phyloP scores from a whole-genome alignment of 2,888 invertebrate species.

The Eupithecia pulchellata region DNA sequence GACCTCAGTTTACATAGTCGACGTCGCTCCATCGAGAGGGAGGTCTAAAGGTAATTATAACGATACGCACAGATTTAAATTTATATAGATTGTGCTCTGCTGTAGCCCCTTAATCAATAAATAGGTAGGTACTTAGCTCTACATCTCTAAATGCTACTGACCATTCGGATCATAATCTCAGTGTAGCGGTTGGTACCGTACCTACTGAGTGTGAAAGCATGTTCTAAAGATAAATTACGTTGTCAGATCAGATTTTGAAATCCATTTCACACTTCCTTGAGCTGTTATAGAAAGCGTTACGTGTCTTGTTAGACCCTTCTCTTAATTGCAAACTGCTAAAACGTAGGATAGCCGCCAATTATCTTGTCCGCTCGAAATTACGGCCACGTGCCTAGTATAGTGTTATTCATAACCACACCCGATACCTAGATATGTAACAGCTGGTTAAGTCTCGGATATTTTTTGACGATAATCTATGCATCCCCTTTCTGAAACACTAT shows the following conservation, averaged over 20 bases:
- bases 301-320: slow-evolving; percentile 55
- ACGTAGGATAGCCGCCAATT: slow-evolving; percentile 59
- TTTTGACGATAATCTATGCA: not conserved
- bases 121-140: not conserved
- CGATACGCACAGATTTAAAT: not conserved
- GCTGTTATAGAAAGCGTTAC: slow-evolving; percentile 46
- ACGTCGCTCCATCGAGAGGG: not conserved
- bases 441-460: slow-evolving; percentile 20
- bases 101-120: not conserved
- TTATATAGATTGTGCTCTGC: not conserved
- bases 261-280: slow-evolving; percentile 40
- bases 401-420: slow-evolving; percentile 37
- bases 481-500: not conserved
- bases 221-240: slow-evolving; percentile 11
- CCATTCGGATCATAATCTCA: slow-evolving; percentile 4
- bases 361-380: slow-evolving; percentile 59
- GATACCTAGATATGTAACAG: slow-evolving; percentile 7
- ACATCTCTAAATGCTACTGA: not conserved
- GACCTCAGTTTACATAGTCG: too few relatives aligned
- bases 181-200: not conserved
- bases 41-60: not conserved
- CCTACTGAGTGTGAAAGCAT: slow-evolving; percentile 7
- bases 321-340: slow-evolving; percentile 54
- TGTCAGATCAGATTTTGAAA: slow-evolving; percentile 30
- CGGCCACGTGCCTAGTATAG: slow-evolving; percentile 49